phyloP scores from a whole-genome alignment of 2,113 vertebrate genomes.

The Rattus norvegicus region GRCr8 NC_086025.1:7744501-7745000 shows the following conservation, averaged over 20 bases:
- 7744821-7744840: neutral
- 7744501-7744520: neutral
- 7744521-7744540: slow-evolving; percentile 28
- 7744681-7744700: neutral
- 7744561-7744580: slow-evolving; percentile 39
- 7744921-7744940: neutral
- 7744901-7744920: neutral
- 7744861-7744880: no score
- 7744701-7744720: neutral
- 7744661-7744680: neutral
- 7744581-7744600: no score
- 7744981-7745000: neutral
- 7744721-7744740: neutral
- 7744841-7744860: no score
- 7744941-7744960: neutral
- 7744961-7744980: neutral
- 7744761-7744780: neutral
- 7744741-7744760: neutral
- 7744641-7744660: neutral
- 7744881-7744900: no score
- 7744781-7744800: neutral
- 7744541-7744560: neutral
- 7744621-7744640: neutral
- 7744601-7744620: no score
- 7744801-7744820: neutral